Evolutionary conservation across 2,797 vertebrate genomes (phyloP).

Genomic region (Apogon talboti): DNA sequence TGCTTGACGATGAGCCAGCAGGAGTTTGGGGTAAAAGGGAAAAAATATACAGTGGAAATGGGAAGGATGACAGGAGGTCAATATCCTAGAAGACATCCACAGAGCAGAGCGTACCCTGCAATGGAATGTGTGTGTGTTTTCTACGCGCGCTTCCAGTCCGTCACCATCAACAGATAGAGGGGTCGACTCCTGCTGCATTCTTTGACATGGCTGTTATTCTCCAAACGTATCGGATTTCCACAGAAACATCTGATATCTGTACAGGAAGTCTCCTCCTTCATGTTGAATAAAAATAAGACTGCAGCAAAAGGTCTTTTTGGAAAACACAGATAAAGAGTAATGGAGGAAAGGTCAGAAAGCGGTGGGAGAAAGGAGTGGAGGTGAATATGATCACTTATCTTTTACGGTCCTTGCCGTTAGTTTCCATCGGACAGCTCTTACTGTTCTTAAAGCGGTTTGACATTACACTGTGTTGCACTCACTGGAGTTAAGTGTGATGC

Average conservation of each 20-base stretch:
- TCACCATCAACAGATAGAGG: neutral
- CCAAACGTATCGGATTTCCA: neutral
- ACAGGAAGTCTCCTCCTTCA: slow-evolving; percentile 1
- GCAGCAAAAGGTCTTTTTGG: neutral
- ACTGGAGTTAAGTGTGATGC: too few species aligned
- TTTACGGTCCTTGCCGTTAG: too few species aligned
- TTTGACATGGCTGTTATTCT: neutral
- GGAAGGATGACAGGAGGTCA: neutral
- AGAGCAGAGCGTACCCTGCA: neutral
- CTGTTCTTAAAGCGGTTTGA: too few species aligned
- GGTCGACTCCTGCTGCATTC: neutral
- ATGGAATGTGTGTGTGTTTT: neutral
- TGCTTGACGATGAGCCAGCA: too few species aligned
- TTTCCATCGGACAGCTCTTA: too few species aligned
- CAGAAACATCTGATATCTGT: neutral
- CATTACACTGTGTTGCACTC: too few species aligned
- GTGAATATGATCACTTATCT: neutral
- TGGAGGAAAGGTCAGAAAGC: neutral
- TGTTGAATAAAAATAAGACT: neutral
- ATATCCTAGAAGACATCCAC: slow-evolving; percentile 16
- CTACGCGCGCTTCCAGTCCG: too few species aligned
- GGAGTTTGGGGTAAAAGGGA: too few species aligned
- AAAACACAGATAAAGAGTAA: neutral
- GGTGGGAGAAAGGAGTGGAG: neutral
- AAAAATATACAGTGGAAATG: too few species aligned